These are phyloP conservation scores for Xestia sexstrigata DNA, from an alignment of 2,888 invertebrate species.

Conservation along the genomic window DNA sequence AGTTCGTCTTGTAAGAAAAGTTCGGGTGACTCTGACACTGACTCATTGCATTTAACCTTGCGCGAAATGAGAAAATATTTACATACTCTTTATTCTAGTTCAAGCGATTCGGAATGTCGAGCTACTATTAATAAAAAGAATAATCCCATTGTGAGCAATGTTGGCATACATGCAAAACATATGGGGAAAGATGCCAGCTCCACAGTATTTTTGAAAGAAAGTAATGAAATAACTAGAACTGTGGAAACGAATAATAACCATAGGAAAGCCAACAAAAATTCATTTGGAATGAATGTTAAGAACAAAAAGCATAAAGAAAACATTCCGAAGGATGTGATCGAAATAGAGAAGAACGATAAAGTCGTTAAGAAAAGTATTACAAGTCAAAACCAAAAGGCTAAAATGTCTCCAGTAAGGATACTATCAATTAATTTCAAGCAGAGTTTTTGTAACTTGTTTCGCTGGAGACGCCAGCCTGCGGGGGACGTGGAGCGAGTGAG, in stretches of 20 bases:
- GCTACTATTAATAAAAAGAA: conserved; percentile 88
- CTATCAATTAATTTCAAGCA: conserved; percentile 95
- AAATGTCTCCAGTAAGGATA: conserved; percentile 92
- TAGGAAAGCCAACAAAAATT: conserved; percentile 88
- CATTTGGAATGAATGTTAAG: conserved; percentile 91
- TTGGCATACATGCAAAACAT: conserved; percentile 80
- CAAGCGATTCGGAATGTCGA: conserved; percentile 92
- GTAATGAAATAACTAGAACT: conserved; percentile 77
- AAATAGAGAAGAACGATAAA: conserved; percentile 87
- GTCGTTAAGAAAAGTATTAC: conserved; percentile 73
- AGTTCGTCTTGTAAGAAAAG: conserved; percentile 91
- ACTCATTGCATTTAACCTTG: conserved; percentile 95
- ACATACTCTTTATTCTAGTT: conserved; percentile 95
- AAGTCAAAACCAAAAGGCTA: conserved; percentile 83
- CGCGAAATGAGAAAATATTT: conserved; percentile 96
- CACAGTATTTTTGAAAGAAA: conserved; percentile 81
- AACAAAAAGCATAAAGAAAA: conserved; percentile 91
- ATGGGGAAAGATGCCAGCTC: conserved; percentile 79
- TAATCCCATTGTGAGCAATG: conserved; percentile 86
- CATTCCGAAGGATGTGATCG: conserved; percentile 77
- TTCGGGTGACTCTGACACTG: conserved; percentile 91
- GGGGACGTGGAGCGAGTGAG: conserved; percentile 77
- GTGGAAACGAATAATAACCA: conserved; percentile 87
- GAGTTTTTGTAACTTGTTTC: conserved; percentile 96
- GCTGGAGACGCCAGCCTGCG: conserved; percentile 89